A percentile compares a stretch with the other conserved stretches of the same genome.
phyloP scores from a whole-genome alignment of 2,888 invertebrate species.

The Cecidostiba fungosa region DNA sequence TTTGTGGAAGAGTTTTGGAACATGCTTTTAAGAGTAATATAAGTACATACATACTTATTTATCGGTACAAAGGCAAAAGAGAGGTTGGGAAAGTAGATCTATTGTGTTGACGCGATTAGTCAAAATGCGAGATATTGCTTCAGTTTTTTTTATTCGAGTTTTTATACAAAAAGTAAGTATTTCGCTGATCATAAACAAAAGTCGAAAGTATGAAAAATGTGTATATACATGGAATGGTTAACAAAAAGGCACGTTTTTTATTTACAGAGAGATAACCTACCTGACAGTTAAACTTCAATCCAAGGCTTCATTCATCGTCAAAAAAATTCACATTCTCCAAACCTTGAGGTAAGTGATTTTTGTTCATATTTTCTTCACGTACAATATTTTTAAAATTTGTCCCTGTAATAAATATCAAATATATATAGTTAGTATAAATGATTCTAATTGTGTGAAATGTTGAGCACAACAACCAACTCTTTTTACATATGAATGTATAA shows the following conservation, averaged over 20 bases:
- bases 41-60: no score
- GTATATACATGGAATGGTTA: neutral
- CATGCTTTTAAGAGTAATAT: neutral
- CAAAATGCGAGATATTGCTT: neutral
- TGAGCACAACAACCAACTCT: no score
- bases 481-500: neutral
- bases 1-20: neutral
- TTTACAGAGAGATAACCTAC: neutral
- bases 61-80: neutral
- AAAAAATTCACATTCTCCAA: conserved; percentile 84
- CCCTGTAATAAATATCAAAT: conserved; percentile 79
- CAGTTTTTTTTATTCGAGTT: neutral
- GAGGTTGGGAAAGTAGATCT: neutral
- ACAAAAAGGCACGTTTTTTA: neutral
- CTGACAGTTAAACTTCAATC: neutral
- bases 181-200: neutral
- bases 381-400: conserved; percentile 83
- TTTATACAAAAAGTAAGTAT: neutral
- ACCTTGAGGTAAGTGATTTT: conserved; percentile 85
- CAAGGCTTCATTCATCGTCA: conserved; percentile 27
- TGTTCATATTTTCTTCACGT: conserved; percentile 81
- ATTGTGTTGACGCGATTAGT: neutral
- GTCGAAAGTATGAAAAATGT: neutral
- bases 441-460: neutral
- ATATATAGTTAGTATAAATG: neutral